Evolutionary conservation across 2,797 vertebrate species (phyloP), one percentile per base, ranked within the genome.

Genomic region (Taenioides sp.): DNA sequence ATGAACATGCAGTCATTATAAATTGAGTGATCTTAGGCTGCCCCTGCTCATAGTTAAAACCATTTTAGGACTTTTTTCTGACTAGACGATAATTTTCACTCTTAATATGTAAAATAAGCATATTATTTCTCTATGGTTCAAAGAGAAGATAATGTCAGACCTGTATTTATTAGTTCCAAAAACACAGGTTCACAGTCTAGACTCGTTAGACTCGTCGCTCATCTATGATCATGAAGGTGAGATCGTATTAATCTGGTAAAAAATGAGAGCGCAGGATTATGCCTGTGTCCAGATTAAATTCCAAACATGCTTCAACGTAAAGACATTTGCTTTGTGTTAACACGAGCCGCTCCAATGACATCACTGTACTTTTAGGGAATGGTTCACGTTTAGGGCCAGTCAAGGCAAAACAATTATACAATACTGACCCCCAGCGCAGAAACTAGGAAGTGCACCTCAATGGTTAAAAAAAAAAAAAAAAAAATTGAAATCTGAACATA

Each of bases 301-400:
- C 86, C 76, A 84, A 59, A 79, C 67, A 88, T 89, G 87, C 82
- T 85, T 66, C 70, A 34, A 55, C 14, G 28, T 61, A 34, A 67
- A 63, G 76, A 80, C 89, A 92, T 90, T 91, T 92, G 90, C 89
- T 92, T 82, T 83, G 80, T 74, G 86, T 91, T 92, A 91, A 79
- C 81, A 72, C 75, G 76, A 73, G 71, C 85, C 87, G 72, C 81
- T 73, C 18, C 85, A 69, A 86, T 92, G 88, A 92, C 80, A 80
- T 93, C 88, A 93, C 84, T 80, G 79, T 72, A 85, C 80, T 69
- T 83, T 84, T 67, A 84, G 69, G 81, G 85, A 82, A 81, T 80
- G 86, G 16, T n/a, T 70, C 68, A 75, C 57, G 23, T 22, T 10
- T 37, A 67, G 79, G 67, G 23, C 9, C 10, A 69, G 31, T 17